Evolutionary conservation across 2,113 vertebrate genomes (phyloP).

Genomic region (Pteronura brasiliensis): DNA sequence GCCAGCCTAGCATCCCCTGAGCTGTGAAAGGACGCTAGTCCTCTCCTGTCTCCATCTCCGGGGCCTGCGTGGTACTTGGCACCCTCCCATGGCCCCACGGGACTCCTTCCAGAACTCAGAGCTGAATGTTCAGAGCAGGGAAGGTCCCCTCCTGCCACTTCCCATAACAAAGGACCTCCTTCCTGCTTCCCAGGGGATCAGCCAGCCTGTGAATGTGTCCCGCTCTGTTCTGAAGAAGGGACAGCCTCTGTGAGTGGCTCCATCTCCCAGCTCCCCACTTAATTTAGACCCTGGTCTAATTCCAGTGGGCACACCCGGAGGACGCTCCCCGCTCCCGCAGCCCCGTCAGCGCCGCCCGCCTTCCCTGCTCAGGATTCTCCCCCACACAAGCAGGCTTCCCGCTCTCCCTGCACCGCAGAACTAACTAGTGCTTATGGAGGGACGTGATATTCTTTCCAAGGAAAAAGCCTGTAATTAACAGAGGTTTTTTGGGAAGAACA

Average conservation of each 20-base stretch:
- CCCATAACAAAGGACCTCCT: no score
- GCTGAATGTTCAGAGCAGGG: not conserved
- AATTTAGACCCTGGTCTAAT: accelerated
- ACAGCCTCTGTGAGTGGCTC: accelerated
- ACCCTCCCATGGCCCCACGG: accelerated
- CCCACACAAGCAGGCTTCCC: slow-evolving; percentile 2
- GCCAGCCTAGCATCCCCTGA: not conserved
- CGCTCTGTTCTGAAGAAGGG: not conserved
- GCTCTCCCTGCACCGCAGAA: not conserved
- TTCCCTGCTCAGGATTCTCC: not conserved
- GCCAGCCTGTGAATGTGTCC: accelerated
- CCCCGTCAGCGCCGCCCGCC: slow-evolving; percentile 10
- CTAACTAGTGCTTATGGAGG: not conserved
- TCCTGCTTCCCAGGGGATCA: not conserved
- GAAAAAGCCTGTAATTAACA: slow-evolving; percentile 68
- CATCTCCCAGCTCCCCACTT: not conserved
- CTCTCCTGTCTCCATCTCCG: accelerated
- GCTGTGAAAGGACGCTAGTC: accelerated
- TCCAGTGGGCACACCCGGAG: accelerated
- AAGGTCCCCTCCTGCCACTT: not conserved
- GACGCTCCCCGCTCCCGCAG: not conserved
- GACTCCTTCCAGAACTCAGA: not conserved
- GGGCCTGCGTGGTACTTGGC: accelerated
- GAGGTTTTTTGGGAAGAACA: slow-evolving; percentile 59
- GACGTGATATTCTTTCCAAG: slow-evolving; percentile 54